Percentiles rank a stretch among this genome's conserved stretches.
These are phyloP conservation scores for Oryzias sinensis DNA, from an alignment of 2,797 vertebrate species.

Conservation along the genomic window DNA sequence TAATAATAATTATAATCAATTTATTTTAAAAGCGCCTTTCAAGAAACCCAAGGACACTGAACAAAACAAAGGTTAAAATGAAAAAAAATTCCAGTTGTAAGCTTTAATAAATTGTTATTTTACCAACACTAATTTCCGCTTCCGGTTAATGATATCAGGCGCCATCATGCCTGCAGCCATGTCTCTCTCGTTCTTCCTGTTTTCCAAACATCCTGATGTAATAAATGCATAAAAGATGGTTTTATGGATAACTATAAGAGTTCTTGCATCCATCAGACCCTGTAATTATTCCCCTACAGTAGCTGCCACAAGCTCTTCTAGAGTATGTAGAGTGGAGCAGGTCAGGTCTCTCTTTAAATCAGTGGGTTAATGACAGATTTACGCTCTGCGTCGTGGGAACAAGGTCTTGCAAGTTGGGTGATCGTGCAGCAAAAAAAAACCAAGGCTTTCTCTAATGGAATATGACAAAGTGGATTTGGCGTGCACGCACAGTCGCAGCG, in stretches of 20 bases:
- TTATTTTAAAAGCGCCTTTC: too few relatives aligned
- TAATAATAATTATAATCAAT: too few relatives aligned
- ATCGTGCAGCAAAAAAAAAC: constrained; percentile 46
- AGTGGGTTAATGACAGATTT: constrained; percentile 56
- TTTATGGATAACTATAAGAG: constrained; percentile 15
- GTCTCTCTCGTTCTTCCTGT: background rate
- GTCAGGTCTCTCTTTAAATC: constrained; percentile 39
- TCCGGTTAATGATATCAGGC: too few relatives aligned
- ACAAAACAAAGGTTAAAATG: too few relatives aligned
- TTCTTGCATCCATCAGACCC: constrained; percentile 11
- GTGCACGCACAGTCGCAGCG: constrained; percentile 5
- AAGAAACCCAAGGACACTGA: too few relatives aligned
- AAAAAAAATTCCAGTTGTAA: too few relatives aligned
- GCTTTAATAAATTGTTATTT: too few relatives aligned
- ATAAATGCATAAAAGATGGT: constrained; percentile 11
- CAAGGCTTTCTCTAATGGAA: constrained; percentile 57
- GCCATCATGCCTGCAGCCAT: too few relatives aligned
- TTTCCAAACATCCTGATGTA: background rate
- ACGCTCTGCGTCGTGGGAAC: constrained; percentile 51
- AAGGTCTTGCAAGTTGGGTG: constrained; percentile 53
- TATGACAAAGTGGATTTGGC: constrained; percentile 55
- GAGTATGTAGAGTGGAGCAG: constrained; percentile 28
- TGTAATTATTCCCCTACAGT: constrained; percentile 25
- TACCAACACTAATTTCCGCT: too few relatives aligned
- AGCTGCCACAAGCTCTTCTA: constrained; percentile 31